These are phyloP conservation scores for Dolichopus griseipennis DNA, from an alignment of 2,888 invertebrate species.

Conservation along the genomic window DNA sequence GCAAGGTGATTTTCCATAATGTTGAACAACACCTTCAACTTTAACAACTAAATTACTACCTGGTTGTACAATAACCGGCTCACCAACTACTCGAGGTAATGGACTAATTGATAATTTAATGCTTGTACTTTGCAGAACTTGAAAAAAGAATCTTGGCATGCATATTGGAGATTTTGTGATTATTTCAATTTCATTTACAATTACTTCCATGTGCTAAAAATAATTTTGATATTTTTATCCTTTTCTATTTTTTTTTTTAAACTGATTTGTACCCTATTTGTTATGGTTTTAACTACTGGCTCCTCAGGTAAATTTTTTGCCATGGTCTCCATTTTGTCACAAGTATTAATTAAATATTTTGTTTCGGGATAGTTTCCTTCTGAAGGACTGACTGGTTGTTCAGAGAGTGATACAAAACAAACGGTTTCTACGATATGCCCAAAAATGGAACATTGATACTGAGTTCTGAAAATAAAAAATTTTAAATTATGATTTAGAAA, in stretches of 20 bases:
- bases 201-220: constrained; percentile 47
- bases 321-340: constrained; percentile 37
- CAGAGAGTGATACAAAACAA: constrained; percentile 41
- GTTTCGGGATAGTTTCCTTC: constrained; percentile 41
- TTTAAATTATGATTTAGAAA: constrained; percentile 24
- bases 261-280: constrained; percentile 29
- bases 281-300: constrained; percentile 38
- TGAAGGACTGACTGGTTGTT: constrained; percentile 36
- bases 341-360: constrained; percentile 34
- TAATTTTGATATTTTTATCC: too few relatives aligned
- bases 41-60: constrained; percentile 83
- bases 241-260: background rate
- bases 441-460: constrained; percentile 39
- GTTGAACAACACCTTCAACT: constrained; percentile 86
- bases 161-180: constrained; percentile 56
- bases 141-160: constrained; percentile 72
- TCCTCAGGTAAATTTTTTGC: constrained; percentile 37
- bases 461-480: constrained; percentile 25
- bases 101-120: constrained; percentile 75
- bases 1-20: constrained; percentile 54
- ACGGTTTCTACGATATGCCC: constrained; percentile 40
- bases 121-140: constrained; percentile 72
- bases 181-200: constrained; percentile 54
- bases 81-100: constrained; percentile 67
- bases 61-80: constrained; percentile 73